Conservation (phyloP, 2,888 invertebrate genomes). For the Ornithoptera alexandrae region DNA sequence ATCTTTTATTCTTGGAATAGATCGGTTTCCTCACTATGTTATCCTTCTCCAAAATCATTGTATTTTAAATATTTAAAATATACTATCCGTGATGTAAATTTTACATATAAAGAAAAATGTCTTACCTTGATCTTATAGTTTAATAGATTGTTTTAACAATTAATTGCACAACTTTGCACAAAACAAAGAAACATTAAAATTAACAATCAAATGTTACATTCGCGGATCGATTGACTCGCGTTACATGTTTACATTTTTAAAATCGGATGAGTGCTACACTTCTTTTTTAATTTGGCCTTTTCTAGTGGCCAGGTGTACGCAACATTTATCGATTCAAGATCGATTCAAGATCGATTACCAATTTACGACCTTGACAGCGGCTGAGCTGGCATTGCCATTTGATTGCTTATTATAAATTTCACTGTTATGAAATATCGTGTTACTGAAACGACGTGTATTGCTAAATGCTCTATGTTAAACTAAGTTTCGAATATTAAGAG, state of each 20-base stretch:
- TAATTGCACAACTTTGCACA: constrained; percentile 11
- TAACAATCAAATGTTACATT: constrained; percentile 4
- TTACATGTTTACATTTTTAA: constrained; percentile 10
- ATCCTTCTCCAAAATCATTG: too few relatives aligned
- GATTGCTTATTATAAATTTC: constrained; percentile 38
- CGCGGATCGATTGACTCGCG: constrained; percentile 4
- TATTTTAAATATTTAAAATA: too few relatives aligned
- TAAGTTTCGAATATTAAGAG: constrained; percentile 33
- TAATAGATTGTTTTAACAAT: not conserved
- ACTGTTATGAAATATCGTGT: constrained; percentile 43
- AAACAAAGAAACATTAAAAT: constrained; percentile 21
- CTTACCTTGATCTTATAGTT: constrained; percentile 14
- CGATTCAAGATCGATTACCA: constrained; percentile 28
- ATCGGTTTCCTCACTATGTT: too few relatives aligned
- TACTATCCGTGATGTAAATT: too few relatives aligned
- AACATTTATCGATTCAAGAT: constrained; percentile 24
- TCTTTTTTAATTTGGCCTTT: constrained; percentile 11
- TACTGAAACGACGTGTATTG: constrained; percentile 40
- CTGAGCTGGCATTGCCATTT: constrained; percentile 32
- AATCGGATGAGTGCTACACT: constrained; percentile 5
- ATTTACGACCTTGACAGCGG: constrained; percentile 34
- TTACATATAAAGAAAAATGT: too few relatives aligned
- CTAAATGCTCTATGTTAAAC: constrained; percentile 35
- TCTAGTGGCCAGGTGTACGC: constrained; percentile 14
- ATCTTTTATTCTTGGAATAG: too few relatives aligned